These are phyloP conservation scores for Sinopyrophorus schimmeli DNA, from an alignment of 2,888 invertebrate species.

Conservation along the genomic window DNA sequence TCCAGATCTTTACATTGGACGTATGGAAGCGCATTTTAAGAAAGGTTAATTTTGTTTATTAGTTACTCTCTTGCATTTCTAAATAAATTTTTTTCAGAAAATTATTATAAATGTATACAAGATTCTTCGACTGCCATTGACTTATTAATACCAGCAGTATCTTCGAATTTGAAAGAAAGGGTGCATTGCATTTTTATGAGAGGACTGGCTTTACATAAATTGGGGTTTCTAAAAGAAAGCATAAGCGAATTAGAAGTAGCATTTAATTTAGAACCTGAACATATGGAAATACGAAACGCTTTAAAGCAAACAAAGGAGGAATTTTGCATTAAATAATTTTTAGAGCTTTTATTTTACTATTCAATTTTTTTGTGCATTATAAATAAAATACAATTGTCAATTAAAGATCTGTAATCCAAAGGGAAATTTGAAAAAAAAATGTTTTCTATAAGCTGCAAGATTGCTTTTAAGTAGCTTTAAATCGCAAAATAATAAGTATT, in stretches of 20 bases:
- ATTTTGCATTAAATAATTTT: no score
- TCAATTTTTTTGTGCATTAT: no score
- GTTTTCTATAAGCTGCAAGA: no score
- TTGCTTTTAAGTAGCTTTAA: no score
- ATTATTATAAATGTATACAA: constrained; percentile 64
- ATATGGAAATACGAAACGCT: constrained; percentile 64
- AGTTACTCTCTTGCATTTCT: not conserved
- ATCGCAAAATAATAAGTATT: no score
- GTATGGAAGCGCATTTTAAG: constrained; percentile 80
- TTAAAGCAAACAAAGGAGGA: constrained; percentile 43
- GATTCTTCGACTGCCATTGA: constrained; percentile 72
- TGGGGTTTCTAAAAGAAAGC: constrained; percentile 71
- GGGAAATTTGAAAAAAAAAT: no score
- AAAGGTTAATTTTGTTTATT: constrained; percentile 35
- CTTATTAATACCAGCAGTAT: constrained; percentile 72
- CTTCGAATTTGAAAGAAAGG: constrained; percentile 70
- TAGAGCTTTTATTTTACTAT: no score
- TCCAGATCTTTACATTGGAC: constrained; percentile 72
- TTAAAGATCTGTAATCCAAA: no score
- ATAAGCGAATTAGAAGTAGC: constrained; percentile 77
- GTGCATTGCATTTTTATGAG: constrained; percentile 74
- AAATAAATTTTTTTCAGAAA: constrained; percentile 58
- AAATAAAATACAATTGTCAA: no score
- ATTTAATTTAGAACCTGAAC: constrained; percentile 65
- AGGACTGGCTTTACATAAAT: constrained; percentile 72